Conservation (phyloP, 2,888 invertebrate genomes). For the Synergus laeviventris region DNA sequence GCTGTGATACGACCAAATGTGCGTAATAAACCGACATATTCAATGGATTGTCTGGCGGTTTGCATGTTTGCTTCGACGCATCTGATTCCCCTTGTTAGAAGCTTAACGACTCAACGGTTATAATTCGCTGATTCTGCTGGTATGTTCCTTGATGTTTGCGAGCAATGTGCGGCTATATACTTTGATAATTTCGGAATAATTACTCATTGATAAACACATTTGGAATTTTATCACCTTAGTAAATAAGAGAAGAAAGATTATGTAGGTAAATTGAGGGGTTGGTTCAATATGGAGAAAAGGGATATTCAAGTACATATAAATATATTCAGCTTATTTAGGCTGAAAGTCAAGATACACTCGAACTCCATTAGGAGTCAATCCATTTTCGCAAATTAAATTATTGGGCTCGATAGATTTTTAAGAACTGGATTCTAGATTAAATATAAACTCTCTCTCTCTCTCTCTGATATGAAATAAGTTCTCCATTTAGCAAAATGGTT, state of each 20-base stretch:
- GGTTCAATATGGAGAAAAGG: no score
- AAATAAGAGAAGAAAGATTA: background rate
- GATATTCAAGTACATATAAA: no score
- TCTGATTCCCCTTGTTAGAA: background rate
- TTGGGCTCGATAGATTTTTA: no score
- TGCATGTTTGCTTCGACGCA: background rate
- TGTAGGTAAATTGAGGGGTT: background rate
- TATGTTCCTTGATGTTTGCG: background rate
- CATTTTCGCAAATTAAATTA: no score
- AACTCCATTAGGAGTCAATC: no score
- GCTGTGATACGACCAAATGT: background rate
- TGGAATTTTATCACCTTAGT: background rate
- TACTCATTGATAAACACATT: background rate
- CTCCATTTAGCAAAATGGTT: no score
- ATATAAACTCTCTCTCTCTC: no score
- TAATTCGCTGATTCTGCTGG: background rate
- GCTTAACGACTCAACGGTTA: background rate
- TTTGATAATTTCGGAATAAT: background rate
- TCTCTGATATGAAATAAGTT: no score
- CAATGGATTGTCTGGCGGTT: conserved; percentile 6
- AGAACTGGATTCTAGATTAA: no score
- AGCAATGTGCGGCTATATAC: background rate
- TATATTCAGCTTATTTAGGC: no score
- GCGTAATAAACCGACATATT: conserved; percentile 20
- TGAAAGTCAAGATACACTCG: no score